Base-by-base conservation (phyloP, 2,113 vertebrate genomes). In the Pelobates fuscus region DNA sequence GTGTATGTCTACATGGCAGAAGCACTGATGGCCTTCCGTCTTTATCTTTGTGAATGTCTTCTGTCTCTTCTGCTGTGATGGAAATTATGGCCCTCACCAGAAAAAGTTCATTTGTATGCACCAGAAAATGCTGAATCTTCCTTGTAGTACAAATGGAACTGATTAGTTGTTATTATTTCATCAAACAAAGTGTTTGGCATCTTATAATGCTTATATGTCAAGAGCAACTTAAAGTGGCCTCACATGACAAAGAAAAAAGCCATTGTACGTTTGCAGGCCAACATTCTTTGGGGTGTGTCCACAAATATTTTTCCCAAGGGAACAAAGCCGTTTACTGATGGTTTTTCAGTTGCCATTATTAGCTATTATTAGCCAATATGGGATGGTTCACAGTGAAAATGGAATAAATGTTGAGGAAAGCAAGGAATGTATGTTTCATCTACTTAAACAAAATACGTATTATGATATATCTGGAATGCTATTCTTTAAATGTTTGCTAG, bases 111-210 rank as follows among this genome's bases (percentile, higher is more conserved):
- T 37, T 37, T 37, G 44, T 8, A 12, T 12, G 14, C 7, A 41
- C 37, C 37, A 41, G 37, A 7, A 41, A 41, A 8, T 41, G 1
- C 37, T 41, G 7, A 14, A 14, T 49, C 17, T 4, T 30, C 17
- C 37, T 63, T 37, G 20, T 21, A 23, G 29, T 63, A 18, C 27
- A 63, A 63, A 37, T 63, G 29, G 60, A 18, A 37, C 27, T 63
- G 29, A 41, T 63, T 63, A 63, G 27, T 37, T 61, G 25, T 61
- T 6, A 59, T 59, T 61, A 61, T 61, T 61, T 27, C 59, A 61
- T 30, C 27, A 18, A 29, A 14, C 17, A 2, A 61, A 61, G 26
- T 30, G 26, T 23, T 29, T 30, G 59, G n/a, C 60, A 27, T 37
- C n/a, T 55, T n/a, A 11, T 21, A 20, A 20, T 63, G 60, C 60